phyloP scores from a whole-genome alignment of 2,797 vertebrate species.

The Enteromius viviparus region DNA sequence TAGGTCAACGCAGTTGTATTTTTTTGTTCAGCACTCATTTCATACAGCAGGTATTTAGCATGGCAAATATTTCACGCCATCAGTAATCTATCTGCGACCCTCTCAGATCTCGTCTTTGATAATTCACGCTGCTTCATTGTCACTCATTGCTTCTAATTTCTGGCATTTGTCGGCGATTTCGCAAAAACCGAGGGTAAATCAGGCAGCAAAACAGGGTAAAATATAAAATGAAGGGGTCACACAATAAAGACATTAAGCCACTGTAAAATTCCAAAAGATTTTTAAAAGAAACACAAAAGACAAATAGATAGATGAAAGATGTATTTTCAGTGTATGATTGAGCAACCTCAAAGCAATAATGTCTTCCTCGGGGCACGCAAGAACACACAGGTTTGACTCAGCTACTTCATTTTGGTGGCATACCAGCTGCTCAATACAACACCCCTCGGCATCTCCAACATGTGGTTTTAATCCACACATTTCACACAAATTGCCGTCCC shows the following conservation, averaged over 20 bases:
- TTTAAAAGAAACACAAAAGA: neutral
- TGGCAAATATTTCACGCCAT: neutral
- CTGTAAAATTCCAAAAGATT: neutral
- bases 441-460: conserved; percentile 64
- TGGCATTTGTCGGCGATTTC: too few relatives aligned
- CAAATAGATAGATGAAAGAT: neutral
- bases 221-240: neutral
- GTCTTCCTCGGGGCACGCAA: neutral
- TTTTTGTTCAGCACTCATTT: neutral
- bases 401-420: conserved; percentile 42
- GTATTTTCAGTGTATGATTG: neutral
- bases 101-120: neutral
- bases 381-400: conserved; percentile 23
- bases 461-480: conserved; percentile 72
- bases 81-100: neutral
- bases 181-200: neutral
- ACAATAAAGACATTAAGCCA: neutral
- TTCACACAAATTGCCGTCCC: conserved; percentile 70
- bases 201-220: neutral
- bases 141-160: neutral
- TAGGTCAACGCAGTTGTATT: neutral
- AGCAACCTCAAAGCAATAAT: conserved; percentile 13
- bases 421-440: conserved; percentile 64
- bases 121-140: neutral
- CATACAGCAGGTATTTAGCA: neutral